Base-by-base conservation (phyloP, 2,888 invertebrate species). In the Drosophila neutralis region DNA sequence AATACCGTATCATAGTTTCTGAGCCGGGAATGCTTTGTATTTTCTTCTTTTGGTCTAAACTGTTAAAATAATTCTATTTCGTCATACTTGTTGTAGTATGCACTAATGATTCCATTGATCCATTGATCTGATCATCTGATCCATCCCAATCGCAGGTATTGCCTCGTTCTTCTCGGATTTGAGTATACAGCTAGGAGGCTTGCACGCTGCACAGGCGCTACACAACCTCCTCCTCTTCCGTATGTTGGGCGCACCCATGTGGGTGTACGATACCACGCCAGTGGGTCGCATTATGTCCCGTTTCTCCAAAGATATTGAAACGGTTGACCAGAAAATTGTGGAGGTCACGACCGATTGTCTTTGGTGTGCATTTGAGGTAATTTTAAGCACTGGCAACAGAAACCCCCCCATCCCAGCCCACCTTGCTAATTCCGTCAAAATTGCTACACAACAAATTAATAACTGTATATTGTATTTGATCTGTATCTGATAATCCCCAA, bases 91-190 rank as follows among this genome's bases (percentile, higher is more conserved):
- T 21, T 15, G 2, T 13, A 24, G 31, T 49, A 40, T 40, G 36
- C 33, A 24, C 31, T 31, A 56, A 49, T 8, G 31, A 57, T 45
- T 8, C 27, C 15, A 45, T 27, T 63, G 54, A 54, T 18, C 24
- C 27, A 52, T 36, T 61, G 62, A 38, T 38, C 29, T 21, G 68
- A 73, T 71, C 65, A 24, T 40, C 31, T 38, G n/a, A 31, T 59
- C 31, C 36, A 48, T 49, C 36, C 54, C 59, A 68, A 87, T 68
- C 86, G 91, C 96, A 96, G 96, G 95, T 91, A 85, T 95, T 91
- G 92, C 94, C 91, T 95, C 95, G 91, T 94, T 95, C 94, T 94
- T 95, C 92, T 94, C 94, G 93, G 96, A 96, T 93, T 93, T 96
- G 93, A 94, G 94, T 92, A 95, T 96, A 75, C 95, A 94, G 91